These are phyloP conservation scores for Callithrix jacchus DNA, from an alignment of 2,113 vertebrate genomes.

Conservation along the genomic window DNA sequence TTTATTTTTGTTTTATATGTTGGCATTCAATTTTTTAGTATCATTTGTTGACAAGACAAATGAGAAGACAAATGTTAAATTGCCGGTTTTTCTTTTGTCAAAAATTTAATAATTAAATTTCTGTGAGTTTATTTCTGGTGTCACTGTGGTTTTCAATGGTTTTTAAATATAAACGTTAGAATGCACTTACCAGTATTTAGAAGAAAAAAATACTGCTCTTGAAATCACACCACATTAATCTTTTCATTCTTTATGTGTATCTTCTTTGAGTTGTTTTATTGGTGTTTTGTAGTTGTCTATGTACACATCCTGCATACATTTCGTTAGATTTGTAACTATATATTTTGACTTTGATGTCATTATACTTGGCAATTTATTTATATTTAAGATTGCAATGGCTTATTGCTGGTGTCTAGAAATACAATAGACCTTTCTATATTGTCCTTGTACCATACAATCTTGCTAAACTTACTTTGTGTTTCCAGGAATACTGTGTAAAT, in stretches of 20 bases:
- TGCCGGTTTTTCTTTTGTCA: not conserved
- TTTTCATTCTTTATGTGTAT: not conserved
- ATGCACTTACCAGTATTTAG: not conserved
- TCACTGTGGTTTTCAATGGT: not conserved
- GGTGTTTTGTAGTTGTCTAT: not conserved
- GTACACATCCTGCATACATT: not conserved
- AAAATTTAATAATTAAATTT: not conserved
- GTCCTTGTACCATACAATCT: not conserved
- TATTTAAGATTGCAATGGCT: not conserved
- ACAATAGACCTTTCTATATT: not conserved
- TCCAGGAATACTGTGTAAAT: not conserved
- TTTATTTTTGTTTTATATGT: not conserved
- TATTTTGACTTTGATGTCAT: not conserved
- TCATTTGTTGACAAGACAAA: not conserved
- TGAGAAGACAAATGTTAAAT: not conserved
- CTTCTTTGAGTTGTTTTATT: not conserved
- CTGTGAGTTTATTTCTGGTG: too few relatives aligned
- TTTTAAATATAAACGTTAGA: not conserved
- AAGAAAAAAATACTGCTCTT: not conserved
- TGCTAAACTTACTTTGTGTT: not conserved
- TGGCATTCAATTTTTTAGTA: not conserved
- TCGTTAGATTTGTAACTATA: not conserved
- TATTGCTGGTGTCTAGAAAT: not conserved
- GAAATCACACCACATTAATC: not conserved
- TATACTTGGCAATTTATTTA: not conserved